Percentiles rank a stretch among this genome's conserved stretches.
phyloP scores from a whole-genome alignment of 1,140 invertebrate genomes.

The Daktulosphaira vitifoliae region DNA sequence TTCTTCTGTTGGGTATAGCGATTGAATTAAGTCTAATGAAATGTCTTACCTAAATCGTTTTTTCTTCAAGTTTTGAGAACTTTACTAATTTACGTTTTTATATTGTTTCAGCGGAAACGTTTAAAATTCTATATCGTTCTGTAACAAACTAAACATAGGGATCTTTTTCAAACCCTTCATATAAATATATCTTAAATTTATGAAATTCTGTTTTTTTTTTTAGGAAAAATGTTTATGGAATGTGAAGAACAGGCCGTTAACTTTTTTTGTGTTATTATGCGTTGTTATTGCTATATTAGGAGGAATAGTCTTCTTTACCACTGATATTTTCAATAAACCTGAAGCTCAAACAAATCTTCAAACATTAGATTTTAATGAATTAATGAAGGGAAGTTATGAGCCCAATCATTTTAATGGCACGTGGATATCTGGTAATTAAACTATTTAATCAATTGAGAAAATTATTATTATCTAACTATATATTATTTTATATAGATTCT shows the following conservation, averaged over 20 bases:
- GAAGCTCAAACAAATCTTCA: neutral
- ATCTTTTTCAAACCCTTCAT: too few species aligned
- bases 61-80: too few species aligned
- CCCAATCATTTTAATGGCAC: conserved; percentile 48
- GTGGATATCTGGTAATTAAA: conserved; percentile 45
- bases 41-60: too few species aligned
- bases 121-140: too few species aligned
- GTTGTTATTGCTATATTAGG: neutral
- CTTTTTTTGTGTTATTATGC: neutral
- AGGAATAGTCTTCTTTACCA: neutral
- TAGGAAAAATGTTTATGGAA: conserved; percentile 26
- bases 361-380: conserved; percentile 43
- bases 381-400: conserved; percentile 45
- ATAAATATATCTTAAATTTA: too few species aligned
- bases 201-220: neutral
- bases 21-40: too few species aligned
- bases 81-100: too few species aligned
- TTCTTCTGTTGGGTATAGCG: too few species aligned
- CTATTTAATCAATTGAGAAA: too few species aligned
- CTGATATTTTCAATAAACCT: neutral
- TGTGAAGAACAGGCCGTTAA: neutral
- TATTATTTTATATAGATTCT: conserved; percentile 42
- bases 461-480: too few species aligned
- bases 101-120: too few species aligned
- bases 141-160: too few species aligned